phyloP scores from a whole-genome alignment of 2,888 invertebrate genomes.

The Agriopis aurantiaria region DNA sequence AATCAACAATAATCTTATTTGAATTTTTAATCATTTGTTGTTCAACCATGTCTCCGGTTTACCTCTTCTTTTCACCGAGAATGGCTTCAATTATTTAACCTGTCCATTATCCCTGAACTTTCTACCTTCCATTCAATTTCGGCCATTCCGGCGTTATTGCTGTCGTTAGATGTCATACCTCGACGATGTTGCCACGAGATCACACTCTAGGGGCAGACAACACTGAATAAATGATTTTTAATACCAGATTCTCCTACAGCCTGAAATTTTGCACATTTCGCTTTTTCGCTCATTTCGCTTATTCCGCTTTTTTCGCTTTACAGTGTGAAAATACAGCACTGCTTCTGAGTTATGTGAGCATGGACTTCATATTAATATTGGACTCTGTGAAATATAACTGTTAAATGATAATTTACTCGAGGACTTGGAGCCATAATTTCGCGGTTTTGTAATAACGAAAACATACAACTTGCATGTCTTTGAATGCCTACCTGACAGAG shows the following conservation, averaged over 20 bases:
- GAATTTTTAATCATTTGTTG: slow-evolving; percentile 2
- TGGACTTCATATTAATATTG: slow-evolving; percentile 49
- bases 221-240: slow-evolving; percentile 62
- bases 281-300: slow-evolving; percentile 48
- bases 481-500: too few relatives aligned
- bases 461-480: too few relatives aligned
- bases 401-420: slow-evolving; percentile 26
- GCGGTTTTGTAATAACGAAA: too few relatives aligned
- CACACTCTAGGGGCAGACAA: slow-evolving; percentile 53
- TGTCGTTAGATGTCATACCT: slow-evolving; percentile 48
- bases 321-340: slow-evolving; percentile 50
- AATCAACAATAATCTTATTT: slow-evolving; percentile 1
- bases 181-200: slow-evolving; percentile 49
- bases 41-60: slow-evolving; percentile 1
- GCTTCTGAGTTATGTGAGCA: slow-evolving; percentile 66
- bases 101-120: slow-evolving; percentile 41
- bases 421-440: slow-evolving; percentile 22
- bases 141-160: slow-evolving; percentile 42
- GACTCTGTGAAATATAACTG: slow-evolving; percentile 26
- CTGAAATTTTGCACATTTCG: slow-evolving; percentile 48
- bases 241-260: slow-evolving; percentile 47
- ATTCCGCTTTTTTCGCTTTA: slow-evolving; percentile 46
- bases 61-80: slow-evolving; percentile 21
- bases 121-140: slow-evolving; percentile 46
- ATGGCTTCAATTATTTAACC: slow-evolving; percentile 33